These are phyloP conservation scores for Cryptoprocta ferox DNA, from an alignment of 2,797 vertebrate species.

Conservation along the genomic window DNA sequence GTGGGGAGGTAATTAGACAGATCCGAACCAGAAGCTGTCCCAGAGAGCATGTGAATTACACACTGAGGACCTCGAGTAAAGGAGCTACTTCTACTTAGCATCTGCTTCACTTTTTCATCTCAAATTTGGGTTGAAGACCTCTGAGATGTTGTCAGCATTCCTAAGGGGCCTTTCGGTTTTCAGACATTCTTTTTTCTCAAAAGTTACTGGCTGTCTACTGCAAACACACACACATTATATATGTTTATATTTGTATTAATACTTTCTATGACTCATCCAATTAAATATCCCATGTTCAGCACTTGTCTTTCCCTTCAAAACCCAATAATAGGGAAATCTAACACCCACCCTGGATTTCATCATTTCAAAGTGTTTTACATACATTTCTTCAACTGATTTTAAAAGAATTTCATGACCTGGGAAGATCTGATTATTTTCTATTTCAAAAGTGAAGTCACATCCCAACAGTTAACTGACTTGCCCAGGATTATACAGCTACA, in stretches of 20 bases:
- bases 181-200: neutral
- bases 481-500: neutral
- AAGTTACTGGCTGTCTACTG: neutral
- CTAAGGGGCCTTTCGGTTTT: neutral
- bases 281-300: neutral
- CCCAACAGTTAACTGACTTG: neutral
- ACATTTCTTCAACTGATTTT: neutral
- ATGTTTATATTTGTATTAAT: neutral
- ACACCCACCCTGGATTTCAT: neutral
- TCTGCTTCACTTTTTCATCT: conserved; percentile 9
- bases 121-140: conserved; percentile 6
- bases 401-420: neutral
- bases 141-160: neutral
- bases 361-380: neutral
- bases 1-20: neutral
- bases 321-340: neutral
- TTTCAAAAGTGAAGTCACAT: neutral
- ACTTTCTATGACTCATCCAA: neutral
- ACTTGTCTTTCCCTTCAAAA: conserved; percentile 50
- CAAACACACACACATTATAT: neutral
- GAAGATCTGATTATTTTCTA: neutral
- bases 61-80: neutral
- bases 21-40: neutral
- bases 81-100: neutral
- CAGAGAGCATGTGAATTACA: conserved; percentile 10